phyloP scores from a whole-genome alignment of 1,140 invertebrate species.

The Pentalonia nigronervosa region DNA sequence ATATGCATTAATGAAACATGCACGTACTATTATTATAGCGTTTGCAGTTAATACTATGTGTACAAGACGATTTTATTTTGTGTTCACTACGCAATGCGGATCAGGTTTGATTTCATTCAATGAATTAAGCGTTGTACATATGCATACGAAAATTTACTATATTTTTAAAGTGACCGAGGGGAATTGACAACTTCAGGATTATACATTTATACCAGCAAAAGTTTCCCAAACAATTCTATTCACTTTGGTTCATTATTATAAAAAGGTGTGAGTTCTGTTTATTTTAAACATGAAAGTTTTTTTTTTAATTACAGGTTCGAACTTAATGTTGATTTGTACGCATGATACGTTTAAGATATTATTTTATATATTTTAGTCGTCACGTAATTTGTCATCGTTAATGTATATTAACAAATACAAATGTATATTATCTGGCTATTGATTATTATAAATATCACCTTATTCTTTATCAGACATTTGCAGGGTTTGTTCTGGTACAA shows the following conservation, averaged over 20 bases:
- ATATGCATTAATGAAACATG: constrained; percentile 10
- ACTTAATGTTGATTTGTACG: too few species aligned
- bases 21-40: too few species aligned
- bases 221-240: background rate
- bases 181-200: background rate
- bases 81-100: background rate
- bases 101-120: background rate
- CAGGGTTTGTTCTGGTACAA: background rate
- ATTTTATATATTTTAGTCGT: too few species aligned
- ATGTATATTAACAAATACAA: too few species aligned
- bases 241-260: background rate
- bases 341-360: too few species aligned
- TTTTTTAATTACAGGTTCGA: background rate
- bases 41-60: too few species aligned
- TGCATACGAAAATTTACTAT: background rate
- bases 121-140: background rate
- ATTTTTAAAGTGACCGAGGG: background rate
- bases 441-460: too few species aligned
- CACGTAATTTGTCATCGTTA: too few species aligned
- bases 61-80: background rate
- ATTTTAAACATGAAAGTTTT: background rate
- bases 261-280: background rate
- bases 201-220: background rate
- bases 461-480: background rate
- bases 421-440: background rate